These are phyloP conservation scores for Ceyx cyanopectus DNA, from an alignment of 2,113 vertebrate genomes.

Conservation along the genomic window DNA sequence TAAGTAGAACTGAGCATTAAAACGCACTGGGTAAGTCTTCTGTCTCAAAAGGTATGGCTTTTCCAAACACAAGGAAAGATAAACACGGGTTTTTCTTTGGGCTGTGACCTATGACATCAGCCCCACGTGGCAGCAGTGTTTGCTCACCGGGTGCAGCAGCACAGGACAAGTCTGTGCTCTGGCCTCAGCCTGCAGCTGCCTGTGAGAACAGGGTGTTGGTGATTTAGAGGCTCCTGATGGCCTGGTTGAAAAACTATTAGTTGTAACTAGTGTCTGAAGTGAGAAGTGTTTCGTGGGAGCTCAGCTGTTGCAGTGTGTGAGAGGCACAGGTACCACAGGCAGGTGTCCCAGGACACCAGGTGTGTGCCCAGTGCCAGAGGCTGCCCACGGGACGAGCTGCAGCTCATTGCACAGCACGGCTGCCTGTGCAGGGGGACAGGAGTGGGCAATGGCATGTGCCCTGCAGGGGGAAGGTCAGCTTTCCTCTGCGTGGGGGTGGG, in stretches of 20 bases:
- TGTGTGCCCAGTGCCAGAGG: neutral
- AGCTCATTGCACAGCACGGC: neutral
- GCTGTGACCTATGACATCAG: rapidly evolving
- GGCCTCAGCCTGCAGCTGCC: neutral
- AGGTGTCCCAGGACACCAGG: no score
- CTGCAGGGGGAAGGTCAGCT: neutral
- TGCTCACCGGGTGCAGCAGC: neutral
- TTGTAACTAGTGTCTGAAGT: neutral
- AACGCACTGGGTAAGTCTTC: neutral
- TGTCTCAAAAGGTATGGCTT: neutral
- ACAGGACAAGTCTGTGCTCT: no score
- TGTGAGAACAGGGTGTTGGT: neutral
- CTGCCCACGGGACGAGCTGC: neutral
- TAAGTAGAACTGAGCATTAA: neutral
- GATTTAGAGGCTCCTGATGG: neutral
- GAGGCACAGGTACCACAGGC: neutral
- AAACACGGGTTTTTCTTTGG: neutral
- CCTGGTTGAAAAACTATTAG: neutral
- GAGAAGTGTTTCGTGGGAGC: neutral
- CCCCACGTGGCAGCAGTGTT: neutral
- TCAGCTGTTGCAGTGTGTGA: no score
- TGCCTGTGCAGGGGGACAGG: no score
- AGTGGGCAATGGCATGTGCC: no score
- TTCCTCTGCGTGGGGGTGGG: neutral
- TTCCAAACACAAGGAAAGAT: neutral